These are phyloP conservation scores for Bruchidius siliquastri DNA, from an alignment of 2,888 invertebrate genomes.

Conservation along the genomic window DNA sequence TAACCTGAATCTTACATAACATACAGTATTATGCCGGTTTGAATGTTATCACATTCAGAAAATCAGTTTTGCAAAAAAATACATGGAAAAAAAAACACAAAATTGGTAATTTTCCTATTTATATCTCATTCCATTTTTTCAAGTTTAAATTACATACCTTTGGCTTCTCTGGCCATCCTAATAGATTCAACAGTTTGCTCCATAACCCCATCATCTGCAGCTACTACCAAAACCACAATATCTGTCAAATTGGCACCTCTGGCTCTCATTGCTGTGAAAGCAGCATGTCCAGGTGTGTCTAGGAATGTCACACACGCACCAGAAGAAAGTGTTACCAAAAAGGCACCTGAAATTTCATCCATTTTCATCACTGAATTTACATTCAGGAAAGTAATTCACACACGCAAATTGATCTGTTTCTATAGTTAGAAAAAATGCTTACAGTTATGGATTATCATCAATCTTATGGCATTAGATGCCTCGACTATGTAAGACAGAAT, in stretches of 20 bases:
- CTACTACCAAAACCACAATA: constrained; percentile 91
- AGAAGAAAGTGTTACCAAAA: constrained; percentile 65
- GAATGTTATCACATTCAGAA: too few species aligned
- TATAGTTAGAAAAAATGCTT: too few species aligned
- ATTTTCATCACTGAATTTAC: too few species aligned
- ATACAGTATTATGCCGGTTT: too few species aligned
- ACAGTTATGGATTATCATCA: too few species aligned
- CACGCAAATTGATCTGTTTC: too few species aligned
- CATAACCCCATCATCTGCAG: constrained; percentile 99
- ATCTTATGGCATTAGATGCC: too few species aligned
- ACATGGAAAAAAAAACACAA: constrained; percentile 20
- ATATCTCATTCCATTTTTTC: neutral
- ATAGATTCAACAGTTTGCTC: constrained; percentile 94
- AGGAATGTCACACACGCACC: constrained; percentile 86
- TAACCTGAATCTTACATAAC: too few species aligned
- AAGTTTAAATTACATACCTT: constrained; percentile 48
- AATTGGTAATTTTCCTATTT: neutral
- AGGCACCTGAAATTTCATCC: constrained; percentile 59
- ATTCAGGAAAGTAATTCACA: too few species aligned
- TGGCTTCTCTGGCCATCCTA: constrained; percentile 73
- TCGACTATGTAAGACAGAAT: too few species aligned
- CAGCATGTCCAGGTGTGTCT: constrained; percentile 99
- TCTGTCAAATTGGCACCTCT: constrained; percentile 94
- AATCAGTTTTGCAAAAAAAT: too few species aligned
- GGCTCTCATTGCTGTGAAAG: constrained; percentile 89